Evolutionary conservation across 1,140 invertebrate species (phyloP), one percentile per base, ranked within the genome.

Genomic region (Saccostrea echinata): DNA sequence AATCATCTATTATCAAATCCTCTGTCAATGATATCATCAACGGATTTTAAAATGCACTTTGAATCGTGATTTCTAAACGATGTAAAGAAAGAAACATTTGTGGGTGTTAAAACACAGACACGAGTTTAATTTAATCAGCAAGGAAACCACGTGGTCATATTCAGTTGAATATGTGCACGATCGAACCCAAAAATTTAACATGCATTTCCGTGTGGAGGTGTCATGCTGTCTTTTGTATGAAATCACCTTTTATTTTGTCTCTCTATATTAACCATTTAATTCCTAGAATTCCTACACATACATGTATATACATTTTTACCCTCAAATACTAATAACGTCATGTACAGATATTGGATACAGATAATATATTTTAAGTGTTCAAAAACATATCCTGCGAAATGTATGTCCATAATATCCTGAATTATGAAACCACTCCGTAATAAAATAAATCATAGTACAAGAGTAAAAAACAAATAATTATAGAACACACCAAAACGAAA

Each of bases 81-180:
- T 76, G 27, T 13, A 30, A 13, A 76, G 27, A 71, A 30, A 76
- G 12, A 76, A 30, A 11, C 27, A 3, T 33, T 30, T 13, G 68
- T 76, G 68, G 68, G 68, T 76, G 68, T 76, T 76, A 76, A 76
- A 30, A 76, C 30, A 76, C 68, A 61, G 13, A 64, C 57, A 76
- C 4, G 16, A 13, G 13, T 16, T 30, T 76, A 18, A 76, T 33
- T 76, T 76, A 30, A 76, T 76, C 30, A 76, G 27, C 57, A 16
- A 27, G 68, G 68, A 30, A 76, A 27, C 0, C 27, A 30, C 24
- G 55, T 30, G 68, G 33, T 9, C 27, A 76, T 16, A 30, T 33
- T 30, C 64, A 24, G 27, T 71, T 71, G 24, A 43, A 71, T 71
- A 18, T 16, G 11, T 18, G 12, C 68, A 76, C 68, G 68, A 76